Percentiles rank a stretch among this genome's conserved stretches.
Conservation (phyloP, 2,113 vertebrate genomes). For the Pterocles orientalis region DNA sequence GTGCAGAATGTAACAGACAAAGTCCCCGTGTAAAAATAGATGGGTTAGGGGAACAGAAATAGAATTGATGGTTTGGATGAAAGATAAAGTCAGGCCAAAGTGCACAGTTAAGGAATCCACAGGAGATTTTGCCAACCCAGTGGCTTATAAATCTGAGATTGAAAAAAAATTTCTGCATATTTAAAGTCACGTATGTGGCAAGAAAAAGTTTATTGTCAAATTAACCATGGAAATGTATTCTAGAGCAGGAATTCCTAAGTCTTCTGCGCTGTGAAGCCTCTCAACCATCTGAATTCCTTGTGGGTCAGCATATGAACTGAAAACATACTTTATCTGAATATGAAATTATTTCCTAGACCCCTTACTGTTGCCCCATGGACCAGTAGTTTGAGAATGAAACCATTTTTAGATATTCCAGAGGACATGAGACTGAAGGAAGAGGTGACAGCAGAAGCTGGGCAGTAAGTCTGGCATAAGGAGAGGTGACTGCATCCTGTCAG, state of each 20-base stretch:
- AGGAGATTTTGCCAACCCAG: background rate
- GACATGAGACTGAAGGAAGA: background rate
- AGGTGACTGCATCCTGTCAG: background rate
- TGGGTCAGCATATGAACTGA: background rate
- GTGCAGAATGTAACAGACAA: background rate
- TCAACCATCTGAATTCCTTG: background rate
- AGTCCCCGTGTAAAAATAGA: constrained; percentile 15
- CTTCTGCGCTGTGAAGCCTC: background rate
- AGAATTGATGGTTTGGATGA: background rate
- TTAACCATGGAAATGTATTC: background rate
- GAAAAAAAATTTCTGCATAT: background rate
- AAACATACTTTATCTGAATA: background rate
- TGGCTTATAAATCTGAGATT: background rate
- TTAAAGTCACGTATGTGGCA: background rate
- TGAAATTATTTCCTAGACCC: background rate
- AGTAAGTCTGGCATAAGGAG: background rate
- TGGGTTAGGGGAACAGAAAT: constrained; percentile 2
- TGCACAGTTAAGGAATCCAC: background rate
- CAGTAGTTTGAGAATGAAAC: background rate
- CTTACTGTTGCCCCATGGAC: background rate
- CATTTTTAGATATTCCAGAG: background rate
- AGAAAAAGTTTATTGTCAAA: background rate
- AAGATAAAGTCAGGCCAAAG: background rate
- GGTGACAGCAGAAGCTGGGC: background rate
- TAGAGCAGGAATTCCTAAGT: background rate